Base-by-base conservation (phyloP, 1,140 invertebrate genomes). In the Vanessa atalanta region DNA sequence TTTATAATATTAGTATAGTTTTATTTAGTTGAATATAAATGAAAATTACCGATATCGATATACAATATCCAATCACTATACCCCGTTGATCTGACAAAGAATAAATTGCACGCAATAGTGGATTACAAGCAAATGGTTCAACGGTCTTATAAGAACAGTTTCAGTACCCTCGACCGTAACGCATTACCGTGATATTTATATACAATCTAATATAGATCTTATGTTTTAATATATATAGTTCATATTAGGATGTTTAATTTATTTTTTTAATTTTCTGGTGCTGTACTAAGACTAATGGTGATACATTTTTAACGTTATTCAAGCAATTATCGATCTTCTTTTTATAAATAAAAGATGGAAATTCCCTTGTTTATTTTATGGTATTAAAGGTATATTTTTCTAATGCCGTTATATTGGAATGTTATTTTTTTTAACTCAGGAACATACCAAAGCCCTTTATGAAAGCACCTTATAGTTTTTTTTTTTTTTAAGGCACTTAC, bases 101-200 rank as follows among this genome's bases (percentile, higher is more conserved):
- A 65, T 64, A 75, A 82, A 84, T 84, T 77, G 79, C 82, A 83
- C 78, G 76, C 80, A 78, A 80, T 78, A 80, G 70, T 72, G 73
- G 78, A 82, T 78, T 80, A 76, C 69, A 73, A 75, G 73, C 63
- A 65, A 78, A 79, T 73, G 73, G 47, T 68, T 73, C 72, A 80
- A 73, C 67, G 75, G 67, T 75, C 65, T 79, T 73, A 67, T 65
- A 55, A 53, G 65, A 67, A 67, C 65, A 43, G 50, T 67, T 67
- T 31, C n/a, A 37, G 26, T 55, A 67, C 47, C 48, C 47, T 67
- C 65, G 12, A 37, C 65, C 55, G 23, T 26, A 51, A 51, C 23
- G 55, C 6, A 12, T 26, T 26, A 37, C 23, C 11, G 31, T 13
- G 6, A 55, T 51, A 26, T 51, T 37, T 3, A 12, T 53, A 9